Conservation (phyloP, 1,140 invertebrate species). For the Drosophila sturtevanti region DNA sequence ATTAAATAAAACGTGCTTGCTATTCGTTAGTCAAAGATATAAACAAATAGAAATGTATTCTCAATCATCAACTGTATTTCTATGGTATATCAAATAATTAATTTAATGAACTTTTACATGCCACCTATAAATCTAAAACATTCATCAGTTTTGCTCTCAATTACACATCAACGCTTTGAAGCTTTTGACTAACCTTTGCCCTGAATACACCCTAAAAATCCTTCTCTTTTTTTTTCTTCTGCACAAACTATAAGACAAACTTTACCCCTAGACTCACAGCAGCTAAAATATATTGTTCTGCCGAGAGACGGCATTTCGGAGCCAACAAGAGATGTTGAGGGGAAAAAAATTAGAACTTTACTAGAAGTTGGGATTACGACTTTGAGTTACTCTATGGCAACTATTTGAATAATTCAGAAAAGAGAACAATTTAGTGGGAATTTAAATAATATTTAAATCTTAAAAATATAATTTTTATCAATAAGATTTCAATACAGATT, state of each 20-base stretch:
- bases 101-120: background rate
- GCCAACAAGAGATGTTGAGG: background rate
- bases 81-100: background rate
- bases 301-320: background rate
- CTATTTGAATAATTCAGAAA: background rate
- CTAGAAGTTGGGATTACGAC: background rate
- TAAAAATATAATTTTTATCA: too few species aligned
- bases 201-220: background rate
- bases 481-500: too few species aligned
- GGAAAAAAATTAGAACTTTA: background rate
- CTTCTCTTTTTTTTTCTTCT: slow-evolving; percentile 32
- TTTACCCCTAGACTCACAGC: slow-evolving; percentile 35
- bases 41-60: background rate
- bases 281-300: slow-evolving; percentile 34
- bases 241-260: slow-evolving; percentile 51
- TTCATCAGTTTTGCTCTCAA: slow-evolving; percentile 35
- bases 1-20: background rate
- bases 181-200: slow-evolving; percentile 32
- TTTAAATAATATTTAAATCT: too few species aligned
- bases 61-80: background rate
- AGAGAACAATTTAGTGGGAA: too few species aligned
- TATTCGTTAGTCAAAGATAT: background rate
- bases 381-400: background rate
- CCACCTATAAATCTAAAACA: slow-evolving; percentile 25
- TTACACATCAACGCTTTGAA: slow-evolving; percentile 53